Conservation (phyloP, 2,113 vertebrate species). For the Eurypyga helias region DNA sequence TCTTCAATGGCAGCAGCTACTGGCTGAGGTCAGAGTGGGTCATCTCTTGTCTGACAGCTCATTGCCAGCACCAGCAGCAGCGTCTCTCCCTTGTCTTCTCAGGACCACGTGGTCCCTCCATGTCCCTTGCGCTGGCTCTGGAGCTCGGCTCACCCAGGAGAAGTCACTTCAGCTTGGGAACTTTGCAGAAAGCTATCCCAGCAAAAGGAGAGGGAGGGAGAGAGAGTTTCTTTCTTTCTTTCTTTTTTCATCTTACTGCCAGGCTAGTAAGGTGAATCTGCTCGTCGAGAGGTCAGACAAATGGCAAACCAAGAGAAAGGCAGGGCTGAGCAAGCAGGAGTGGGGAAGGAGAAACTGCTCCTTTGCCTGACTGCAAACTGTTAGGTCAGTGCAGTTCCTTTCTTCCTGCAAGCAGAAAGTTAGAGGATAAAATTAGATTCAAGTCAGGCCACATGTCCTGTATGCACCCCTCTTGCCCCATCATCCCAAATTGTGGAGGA, state of each 20-base stretch:
- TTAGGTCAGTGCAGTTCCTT: not conserved
- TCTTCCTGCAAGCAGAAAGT: not conserved
- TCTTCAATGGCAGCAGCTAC: not conserved
- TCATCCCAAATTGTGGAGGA: not conserved
- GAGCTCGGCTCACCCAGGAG: not conserved
- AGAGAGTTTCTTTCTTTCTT: not conserved
- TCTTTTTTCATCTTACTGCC: not conserved
- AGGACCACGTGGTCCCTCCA: not conserved
- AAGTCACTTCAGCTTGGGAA: not conserved
- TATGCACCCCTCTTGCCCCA: not conserved
- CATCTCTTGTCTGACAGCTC: not conserved
- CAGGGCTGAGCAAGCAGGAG: not conserved
- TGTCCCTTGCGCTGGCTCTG: not conserved
- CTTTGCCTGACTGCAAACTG: not conserved
- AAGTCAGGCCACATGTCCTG: not conserved
- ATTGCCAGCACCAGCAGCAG: not conserved
- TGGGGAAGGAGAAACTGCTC: not conserved
- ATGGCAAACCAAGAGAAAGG: not conserved
- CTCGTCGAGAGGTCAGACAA: not conserved
- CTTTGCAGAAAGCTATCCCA: not conserved
- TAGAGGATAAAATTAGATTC: not conserved
- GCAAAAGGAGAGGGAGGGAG: not conserved
- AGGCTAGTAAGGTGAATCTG: not conserved
- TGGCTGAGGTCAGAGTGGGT: not conserved
- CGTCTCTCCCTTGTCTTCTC: not conserved